Conservation (phyloP, 37 sponge, comb jelly and placozoan species). For the Eunapius fragilis region DNA sequence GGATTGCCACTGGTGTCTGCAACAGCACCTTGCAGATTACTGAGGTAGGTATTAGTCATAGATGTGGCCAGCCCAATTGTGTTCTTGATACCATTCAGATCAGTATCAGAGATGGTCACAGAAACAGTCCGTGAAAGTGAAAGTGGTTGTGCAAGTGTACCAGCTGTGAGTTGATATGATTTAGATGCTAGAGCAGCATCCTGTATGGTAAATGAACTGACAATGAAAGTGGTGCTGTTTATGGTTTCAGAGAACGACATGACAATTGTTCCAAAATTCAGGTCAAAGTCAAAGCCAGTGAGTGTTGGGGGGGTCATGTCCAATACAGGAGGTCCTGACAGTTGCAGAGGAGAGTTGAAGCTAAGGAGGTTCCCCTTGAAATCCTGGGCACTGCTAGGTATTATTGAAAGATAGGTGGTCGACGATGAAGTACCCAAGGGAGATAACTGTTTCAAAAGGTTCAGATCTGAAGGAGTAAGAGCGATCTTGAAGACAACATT, state of each 20-base stretch:
- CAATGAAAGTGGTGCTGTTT: conserved; percentile 30
- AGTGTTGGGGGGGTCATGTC: conserved; percentile 64
- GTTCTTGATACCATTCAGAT: conserved; percentile 76
- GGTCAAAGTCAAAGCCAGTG: conserved; percentile 53
- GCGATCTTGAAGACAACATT: conserved; percentile 42
- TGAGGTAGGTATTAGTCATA: conserved; percentile 68
- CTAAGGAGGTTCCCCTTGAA: conserved; percentile 60
- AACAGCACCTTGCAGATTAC: conserved; percentile 45
- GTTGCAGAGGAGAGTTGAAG: conserved; percentile 1
- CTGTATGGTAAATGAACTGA: conserved; percentile 49
- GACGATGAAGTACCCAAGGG: conserved; percentile 53
- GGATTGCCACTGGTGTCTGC: conserved; percentile 59
- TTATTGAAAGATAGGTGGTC: conserved; percentile 78
- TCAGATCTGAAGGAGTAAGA: conserved; percentile 51
- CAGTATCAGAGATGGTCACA: conserved; percentile 34
- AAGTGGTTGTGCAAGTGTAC: conserved; percentile 4
- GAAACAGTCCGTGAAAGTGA: conserved; percentile 30
- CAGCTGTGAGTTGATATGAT: conserved; percentile 23
- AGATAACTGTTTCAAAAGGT: conserved; percentile 45
- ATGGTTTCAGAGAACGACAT: conserved; percentile 84
- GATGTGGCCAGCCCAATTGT: conserved; percentile 68
- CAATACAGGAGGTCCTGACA: conserved; percentile 16
- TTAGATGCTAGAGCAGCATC: conserved; percentile 5
- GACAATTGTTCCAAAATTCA: conserved; percentile 46
- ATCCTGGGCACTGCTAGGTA: conserved; percentile 55